Base-by-base conservation (phyloP, 2,888 invertebrate genomes). In the Orthosia incerta region DNA sequence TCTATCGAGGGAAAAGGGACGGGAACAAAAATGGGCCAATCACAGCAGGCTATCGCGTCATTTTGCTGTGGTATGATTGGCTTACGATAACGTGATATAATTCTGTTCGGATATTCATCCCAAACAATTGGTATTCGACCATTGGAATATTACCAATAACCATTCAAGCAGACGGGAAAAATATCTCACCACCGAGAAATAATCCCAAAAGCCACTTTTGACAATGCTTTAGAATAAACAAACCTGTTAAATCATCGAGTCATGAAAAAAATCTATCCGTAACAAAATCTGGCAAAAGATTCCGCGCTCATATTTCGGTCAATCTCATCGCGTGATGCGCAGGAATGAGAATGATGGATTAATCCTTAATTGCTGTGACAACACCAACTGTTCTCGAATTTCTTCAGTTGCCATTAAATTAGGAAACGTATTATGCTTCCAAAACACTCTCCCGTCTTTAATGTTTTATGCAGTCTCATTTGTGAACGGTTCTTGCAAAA, bases 341-440 rank as follows among this genome's bases (percentile, higher is more conserved):
- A 69, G 68, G 51, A 82, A 82, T 63, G 57, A 71, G 73, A 83
- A 87, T 90, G 89, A 90, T 89, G 83, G 86, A 91, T 91, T 86
- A 86, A 85, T 80, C 71, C 82, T 84, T 89, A 90, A 91, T 90
- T 89, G 85, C 79, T 79, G 80, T 85, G 89, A 89, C 90, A 90
- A 83, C 86, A 82, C 86, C 89, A 89, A 89, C 86, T 90, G 89
- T 83, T 87, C 80, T 84, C 81, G 79, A 88, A 85, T 86, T 87
- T 83, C 79, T 86, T 80, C 80, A 80, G 83, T 84, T 84, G 68
- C 68, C 68, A 66, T 76, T 57, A 72, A 65, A 83, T 79, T 66
- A 68, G 61, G 50, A 72, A 69, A 76, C 56, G 63, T 83, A 81
- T 83, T 74, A 77, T 56, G 63, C 68, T 71, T 75, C 70, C 39